A percentile compares a stretch with the other conserved stretches of the same genome.
Conservation (phyloP, 2,113 vertebrate species). For the Coreoperca whiteheadi region DNA sequence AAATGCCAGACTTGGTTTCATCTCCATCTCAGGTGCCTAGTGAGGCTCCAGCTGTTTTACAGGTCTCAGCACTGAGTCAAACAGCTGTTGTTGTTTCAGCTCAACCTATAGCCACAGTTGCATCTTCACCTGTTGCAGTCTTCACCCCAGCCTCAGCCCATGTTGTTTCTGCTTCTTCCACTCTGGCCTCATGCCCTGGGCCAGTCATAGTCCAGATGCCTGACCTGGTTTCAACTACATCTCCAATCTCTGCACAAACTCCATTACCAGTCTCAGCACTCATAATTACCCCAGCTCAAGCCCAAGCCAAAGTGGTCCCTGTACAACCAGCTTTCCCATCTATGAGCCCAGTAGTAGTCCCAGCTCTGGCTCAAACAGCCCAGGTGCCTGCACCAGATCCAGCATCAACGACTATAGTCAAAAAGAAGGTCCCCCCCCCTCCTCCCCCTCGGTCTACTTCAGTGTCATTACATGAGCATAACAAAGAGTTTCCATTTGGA, state of each 20-base stretch:
- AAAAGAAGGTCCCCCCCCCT: conserved; percentile 80
- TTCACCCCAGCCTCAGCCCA: conserved; percentile 26
- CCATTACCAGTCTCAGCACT: conserved; percentile 61
- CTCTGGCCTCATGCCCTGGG: conserved; percentile 37
- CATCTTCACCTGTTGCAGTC: conserved; percentile 33
- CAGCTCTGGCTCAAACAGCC: conserved; percentile 34
- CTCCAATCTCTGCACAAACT: conserved; percentile 58
- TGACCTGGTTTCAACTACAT: conserved; percentile 77
- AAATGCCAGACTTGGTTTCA: conserved; percentile 79
- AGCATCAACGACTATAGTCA: conserved; percentile 71
- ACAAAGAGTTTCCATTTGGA: conserved; percentile 40
- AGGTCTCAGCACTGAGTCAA: conserved; percentile 61
- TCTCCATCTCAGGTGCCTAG: conserved; percentile 69
- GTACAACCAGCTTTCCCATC: conserved; percentile 55
- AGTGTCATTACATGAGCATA: conserved; percentile 68
- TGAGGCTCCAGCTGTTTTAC: conserved; percentile 48
- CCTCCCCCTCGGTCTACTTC: conserved; percentile 79
- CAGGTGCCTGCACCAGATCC: conserved; percentile 40
- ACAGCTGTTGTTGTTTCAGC: conserved; percentile 53
- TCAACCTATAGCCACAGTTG: conserved; percentile 32
- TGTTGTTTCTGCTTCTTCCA: conserved; percentile 42
- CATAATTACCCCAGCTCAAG: conserved; percentile 46
- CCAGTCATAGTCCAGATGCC: conserved; percentile 79
- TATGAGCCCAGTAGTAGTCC: conserved; percentile 38
- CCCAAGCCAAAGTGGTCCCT: conserved; percentile 63